Evolutionary conservation across 2,888 invertebrate species (phyloP), one percentile per base, ranked within the genome.

Genomic region (Caenorhabditis auriculariae): DNA sequence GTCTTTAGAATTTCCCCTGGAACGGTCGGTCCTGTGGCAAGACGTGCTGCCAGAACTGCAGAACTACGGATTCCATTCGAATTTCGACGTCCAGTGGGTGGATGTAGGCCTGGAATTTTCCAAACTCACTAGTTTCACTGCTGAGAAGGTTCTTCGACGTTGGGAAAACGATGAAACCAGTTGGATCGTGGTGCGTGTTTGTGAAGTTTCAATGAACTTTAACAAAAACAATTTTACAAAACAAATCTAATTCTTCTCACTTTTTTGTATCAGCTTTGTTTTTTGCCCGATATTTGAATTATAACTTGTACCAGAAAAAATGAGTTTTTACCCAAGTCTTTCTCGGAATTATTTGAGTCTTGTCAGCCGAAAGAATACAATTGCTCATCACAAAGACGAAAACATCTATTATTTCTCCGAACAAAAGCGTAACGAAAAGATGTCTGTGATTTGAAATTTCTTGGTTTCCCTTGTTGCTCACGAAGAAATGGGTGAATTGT

Each of bases 31-130:
- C 6, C 47, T 81, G 5, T 74, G 76, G 66, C 55, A 55, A 15
- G 72, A 76, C 26, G 71, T 81, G 3, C 35, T 80, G 17, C 76
- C 77, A 4, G 81, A 81, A 27, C 69, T 84, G 15, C 82, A 82
- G 50, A 72, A 76, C 23, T 72, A 78, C 45, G 83, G 81, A 54
- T 69, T 70, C 26, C 75, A 81, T 17, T 72, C 74, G 29, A 82
- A 82, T 17, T 79, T 80, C 52, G 83, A 84, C 52, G 57, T 84
- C 27, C 73, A 78, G 47, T 74, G 65, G 42, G 58, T 64, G 38
- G 69, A 74, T 46, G 62, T 66, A 32, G 17, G 57, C 9, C 46
- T 68, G 27, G 72, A 72, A 39, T 53, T 65, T 28, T 46, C 53
- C 15, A 55, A 64, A n/a, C 39, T 65, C 49, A 58, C 59, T 9